These are phyloP conservation scores for Trachops cirrhosus DNA, from an alignment of 2,797 vertebrate genomes.

Conservation along the genomic window DNA sequence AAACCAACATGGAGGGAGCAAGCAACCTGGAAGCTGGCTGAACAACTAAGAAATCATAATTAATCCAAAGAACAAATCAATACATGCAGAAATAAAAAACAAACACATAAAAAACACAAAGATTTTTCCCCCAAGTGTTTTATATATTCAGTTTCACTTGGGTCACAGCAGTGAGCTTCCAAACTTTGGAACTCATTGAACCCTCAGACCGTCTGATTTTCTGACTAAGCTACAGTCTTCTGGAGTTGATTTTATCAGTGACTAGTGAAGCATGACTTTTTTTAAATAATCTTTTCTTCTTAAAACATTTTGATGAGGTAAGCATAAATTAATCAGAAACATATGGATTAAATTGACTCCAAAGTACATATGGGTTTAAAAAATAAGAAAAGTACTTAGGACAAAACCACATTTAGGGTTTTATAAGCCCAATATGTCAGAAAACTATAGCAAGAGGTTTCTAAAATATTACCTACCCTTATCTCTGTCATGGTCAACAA, in stretches of 20 bases:
- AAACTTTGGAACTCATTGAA: slow-evolving; percentile 11
- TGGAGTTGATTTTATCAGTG: slow-evolving; percentile 76
- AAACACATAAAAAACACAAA: background rate
- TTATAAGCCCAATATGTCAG: slow-evolving; percentile 66
- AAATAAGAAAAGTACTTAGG: slow-evolving; percentile 67
- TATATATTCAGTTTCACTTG: background rate
- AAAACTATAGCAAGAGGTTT: slow-evolving; percentile 52
- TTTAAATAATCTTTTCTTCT: slow-evolving; percentile 72
- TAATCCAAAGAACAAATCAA: background rate
- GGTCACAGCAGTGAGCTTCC: slow-evolving; percentile 25
- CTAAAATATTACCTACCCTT: slow-evolving; percentile 57
- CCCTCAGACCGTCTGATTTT: slow-evolving; percentile 52
- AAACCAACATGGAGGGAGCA: background rate
- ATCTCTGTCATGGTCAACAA: slow-evolving; percentile 58
- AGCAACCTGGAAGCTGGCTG: background rate
- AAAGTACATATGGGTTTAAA: slow-evolving; percentile 73
- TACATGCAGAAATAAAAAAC: background rate
- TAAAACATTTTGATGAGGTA: slow-evolving; percentile 79
- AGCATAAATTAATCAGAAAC: slow-evolving; percentile 78
- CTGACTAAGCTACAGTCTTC: slow-evolving; percentile 64
- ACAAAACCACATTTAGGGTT: slow-evolving; percentile 65
- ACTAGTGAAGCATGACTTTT: slow-evolving; percentile 75
- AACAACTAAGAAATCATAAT: background rate
- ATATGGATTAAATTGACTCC: slow-evolving; percentile 77
- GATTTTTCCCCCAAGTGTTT: background rate